Conservation (phyloP, 2,113 vertebrate genomes). For the Glaucidium brasilianum region DNA sequence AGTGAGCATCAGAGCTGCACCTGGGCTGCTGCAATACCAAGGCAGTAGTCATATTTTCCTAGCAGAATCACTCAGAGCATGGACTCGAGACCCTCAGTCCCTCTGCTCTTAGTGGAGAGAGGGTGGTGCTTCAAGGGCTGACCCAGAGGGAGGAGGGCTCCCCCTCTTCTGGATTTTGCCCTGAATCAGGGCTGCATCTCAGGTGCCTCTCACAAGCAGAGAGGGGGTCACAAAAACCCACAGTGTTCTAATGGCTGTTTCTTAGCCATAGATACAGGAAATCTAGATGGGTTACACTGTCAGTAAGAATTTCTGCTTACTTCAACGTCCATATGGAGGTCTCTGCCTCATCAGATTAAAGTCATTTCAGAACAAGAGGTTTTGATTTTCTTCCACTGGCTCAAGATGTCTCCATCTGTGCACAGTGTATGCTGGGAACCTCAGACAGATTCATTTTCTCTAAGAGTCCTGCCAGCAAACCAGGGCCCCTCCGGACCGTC, state of each 20-base stretch:
- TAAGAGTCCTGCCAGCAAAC: not conserved
- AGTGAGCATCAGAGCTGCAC: not conserved
- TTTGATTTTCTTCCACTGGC: constrained; percentile 3
- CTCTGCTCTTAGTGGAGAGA: not conserved
- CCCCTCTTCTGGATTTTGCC: not conserved
- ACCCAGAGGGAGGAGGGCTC: not conserved
- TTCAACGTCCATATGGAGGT: not conserved
- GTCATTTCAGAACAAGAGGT: not conserved
- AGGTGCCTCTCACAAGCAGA: not conserved
- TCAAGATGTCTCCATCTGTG: not conserved
- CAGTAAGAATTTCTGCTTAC: not conserved
- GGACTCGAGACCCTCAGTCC: not conserved
- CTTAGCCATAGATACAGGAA: not conserved
- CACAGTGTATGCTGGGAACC: not conserved
- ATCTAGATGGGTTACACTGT: not conserved
- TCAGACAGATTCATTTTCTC: not conserved
- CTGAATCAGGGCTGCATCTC: not conserved
- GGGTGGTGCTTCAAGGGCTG: not conserved
- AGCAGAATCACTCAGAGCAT: not conserved
- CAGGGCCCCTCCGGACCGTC: not conserved
- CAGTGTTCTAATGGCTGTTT: not conserved
- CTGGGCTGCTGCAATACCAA: not conserved
- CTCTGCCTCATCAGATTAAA: not conserved
- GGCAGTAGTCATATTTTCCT: not conserved
- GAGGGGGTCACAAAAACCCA: not conserved